These are phyloP conservation scores for Mamestra configurata DNA, from an alignment of 1,140 invertebrate genomes.

Conservation along the genomic window DNA sequence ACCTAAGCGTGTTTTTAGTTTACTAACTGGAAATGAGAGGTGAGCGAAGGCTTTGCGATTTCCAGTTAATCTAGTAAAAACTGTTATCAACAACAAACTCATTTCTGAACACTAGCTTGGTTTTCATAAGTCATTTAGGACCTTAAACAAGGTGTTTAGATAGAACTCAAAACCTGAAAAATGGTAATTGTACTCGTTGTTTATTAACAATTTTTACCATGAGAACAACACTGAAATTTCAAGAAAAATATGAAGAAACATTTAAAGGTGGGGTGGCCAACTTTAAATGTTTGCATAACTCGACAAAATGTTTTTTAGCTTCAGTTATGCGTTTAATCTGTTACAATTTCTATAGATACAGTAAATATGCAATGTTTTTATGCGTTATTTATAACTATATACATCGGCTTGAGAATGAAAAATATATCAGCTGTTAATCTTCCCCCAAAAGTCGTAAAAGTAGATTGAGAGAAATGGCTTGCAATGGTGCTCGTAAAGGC, in stretches of 20 bases:
- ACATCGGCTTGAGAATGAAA: background rate
- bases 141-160: background rate
- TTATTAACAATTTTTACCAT: too few species aligned
- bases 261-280: too few species aligned
- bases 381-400: background rate
- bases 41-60: background rate
- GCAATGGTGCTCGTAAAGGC: constrained; percentile 20
- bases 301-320: too few species aligned
- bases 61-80: background rate
- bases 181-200: too few species aligned
- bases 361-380: too few species aligned
- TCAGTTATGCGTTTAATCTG: too few species aligned
- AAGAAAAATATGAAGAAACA: too few species aligned
- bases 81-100: background rate
- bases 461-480: constrained; percentile 29
- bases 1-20: background rate
- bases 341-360: too few species aligned
- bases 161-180: too few species aligned
- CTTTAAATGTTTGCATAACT: too few species aligned
- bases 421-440: constrained; percentile 31
- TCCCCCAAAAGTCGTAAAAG: constrained; percentile 27
- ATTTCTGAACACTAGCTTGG: background rate
- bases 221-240: too few species aligned
- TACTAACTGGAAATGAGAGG: background rate
- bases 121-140: background rate